phyloP scores from a whole-genome alignment of 1,140 invertebrate species.

The Drosophila busckii region DNA sequence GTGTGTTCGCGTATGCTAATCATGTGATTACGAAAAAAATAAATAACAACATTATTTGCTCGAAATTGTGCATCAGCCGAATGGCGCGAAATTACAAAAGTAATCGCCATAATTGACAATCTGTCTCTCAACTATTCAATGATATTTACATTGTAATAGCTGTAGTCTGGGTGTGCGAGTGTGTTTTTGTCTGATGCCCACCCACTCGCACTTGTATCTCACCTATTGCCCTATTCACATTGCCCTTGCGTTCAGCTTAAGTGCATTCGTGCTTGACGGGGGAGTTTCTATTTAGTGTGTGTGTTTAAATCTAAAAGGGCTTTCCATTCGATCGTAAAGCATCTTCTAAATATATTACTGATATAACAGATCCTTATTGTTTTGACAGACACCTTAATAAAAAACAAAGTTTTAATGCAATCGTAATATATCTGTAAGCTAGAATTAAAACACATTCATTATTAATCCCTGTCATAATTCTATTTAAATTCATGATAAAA shows the following conservation, averaged over 20 bases:
- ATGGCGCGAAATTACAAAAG: constrained; percentile 38
- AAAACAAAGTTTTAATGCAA: too few species aligned
- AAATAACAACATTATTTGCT: constrained; percentile 9
- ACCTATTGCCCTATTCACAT: too few species aligned
- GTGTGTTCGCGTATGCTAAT: constrained; percentile 45
- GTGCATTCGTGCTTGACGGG: constrained; percentile 42
- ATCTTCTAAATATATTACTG: too few species aligned
- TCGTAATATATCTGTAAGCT: too few species aligned
- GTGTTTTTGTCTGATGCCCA: not conserved
- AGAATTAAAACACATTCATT: too few species aligned
- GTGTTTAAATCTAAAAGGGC: not conserved
- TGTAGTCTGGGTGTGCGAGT: constrained; percentile 2
- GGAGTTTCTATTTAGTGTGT: not conserved
- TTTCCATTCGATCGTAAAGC: too few species aligned
- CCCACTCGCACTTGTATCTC: not conserved
- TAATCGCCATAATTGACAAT: constrained; percentile 32
- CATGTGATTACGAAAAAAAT: constrained; percentile 44
- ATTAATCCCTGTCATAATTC: too few species aligned
- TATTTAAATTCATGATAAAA: too few species aligned
- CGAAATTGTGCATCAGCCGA: constrained; percentile 6
- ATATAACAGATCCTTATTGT: too few species aligned
- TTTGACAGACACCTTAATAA: too few species aligned
- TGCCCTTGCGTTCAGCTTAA: too few species aligned
- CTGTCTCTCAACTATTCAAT: constrained; percentile 22
- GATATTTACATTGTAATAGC: constrained; percentile 25